These are phyloP conservation scores for Artemia franciscana DNA, from an alignment of 1,140 invertebrate genomes.

Conservation along the genomic window DNA sequence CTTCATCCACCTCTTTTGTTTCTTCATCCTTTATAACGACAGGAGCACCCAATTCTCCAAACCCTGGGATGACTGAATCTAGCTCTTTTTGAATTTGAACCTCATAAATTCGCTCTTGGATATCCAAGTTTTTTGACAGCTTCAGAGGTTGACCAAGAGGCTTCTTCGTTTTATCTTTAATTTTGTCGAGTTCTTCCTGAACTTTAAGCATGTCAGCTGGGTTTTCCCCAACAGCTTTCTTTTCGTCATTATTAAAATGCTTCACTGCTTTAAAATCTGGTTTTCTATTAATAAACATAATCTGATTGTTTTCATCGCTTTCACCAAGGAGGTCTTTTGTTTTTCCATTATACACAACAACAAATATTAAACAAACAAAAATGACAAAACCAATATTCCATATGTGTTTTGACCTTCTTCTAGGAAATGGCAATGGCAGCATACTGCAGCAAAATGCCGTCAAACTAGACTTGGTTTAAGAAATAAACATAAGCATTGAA, in stretches of 20 bases:
- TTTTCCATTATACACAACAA: no score
- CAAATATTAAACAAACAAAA: no score
- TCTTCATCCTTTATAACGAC: conserved; percentile 22
- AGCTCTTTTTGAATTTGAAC: background rate
- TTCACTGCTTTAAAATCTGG: background rate
- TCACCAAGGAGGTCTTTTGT: no score
- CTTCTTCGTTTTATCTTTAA: background rate
- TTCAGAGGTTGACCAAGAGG: background rate
- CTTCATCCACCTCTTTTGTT: conserved; percentile 30
- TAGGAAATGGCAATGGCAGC: no score
- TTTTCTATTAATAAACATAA: background rate
- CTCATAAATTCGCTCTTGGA: background rate
- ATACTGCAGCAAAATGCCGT: no score
- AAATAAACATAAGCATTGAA: no score
- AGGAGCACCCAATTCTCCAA: background rate
- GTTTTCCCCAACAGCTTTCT: background rate
- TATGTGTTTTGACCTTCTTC: no score
- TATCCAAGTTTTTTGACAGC: background rate
- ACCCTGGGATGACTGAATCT: background rate
- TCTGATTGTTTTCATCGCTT: background rate
- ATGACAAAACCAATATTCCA: no score
- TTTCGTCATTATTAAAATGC: background rate
- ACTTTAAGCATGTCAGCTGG: background rate
- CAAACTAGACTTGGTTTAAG: no score
- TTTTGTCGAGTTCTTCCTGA: background rate